phyloP scores from a whole-genome alignment of 2,888 invertebrate species.

The Coenonympha arcania region DNA sequence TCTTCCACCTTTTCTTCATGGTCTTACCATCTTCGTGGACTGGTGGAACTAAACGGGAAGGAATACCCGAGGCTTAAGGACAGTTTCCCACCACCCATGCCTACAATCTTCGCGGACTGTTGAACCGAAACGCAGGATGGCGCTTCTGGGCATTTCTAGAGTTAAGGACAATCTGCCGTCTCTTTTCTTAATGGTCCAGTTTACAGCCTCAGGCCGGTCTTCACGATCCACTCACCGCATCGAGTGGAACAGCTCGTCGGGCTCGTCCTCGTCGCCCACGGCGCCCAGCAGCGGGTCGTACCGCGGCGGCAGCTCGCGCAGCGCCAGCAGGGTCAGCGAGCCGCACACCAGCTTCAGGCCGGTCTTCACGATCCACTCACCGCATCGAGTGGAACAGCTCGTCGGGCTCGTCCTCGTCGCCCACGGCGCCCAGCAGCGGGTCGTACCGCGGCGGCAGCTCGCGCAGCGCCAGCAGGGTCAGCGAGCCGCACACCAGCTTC shows the following conservation, averaged over 20 bases:
- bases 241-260: constrained; percentile 35
- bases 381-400: constrained; percentile 35
- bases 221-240: constrained; percentile 69
- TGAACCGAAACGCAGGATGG: too few relatives aligned
- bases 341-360: constrained; percentile 91
- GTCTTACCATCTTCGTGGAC: too few relatives aligned
- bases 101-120: too few relatives aligned
- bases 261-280: constrained; percentile 33
- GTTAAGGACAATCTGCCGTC: too few relatives aligned
- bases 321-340: constrained; percentile 83
- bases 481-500: constrained; percentile 87
- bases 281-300: constrained; percentile 51
- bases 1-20: too few relatives aligned
- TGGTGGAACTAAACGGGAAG: too few relatives aligned
- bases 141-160: too few relatives aligned
- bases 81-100: too few relatives aligned
- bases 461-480: constrained; percentile 85
- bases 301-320: constrained; percentile 84
- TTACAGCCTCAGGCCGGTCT: constrained; percentile 91
- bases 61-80: too few relatives aligned
- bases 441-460: constrained; percentile 80
- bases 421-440: constrained; percentile 41
- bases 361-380: constrained; percentile 80
- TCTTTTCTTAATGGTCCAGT: too few relatives aligned
- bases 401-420: constrained; percentile 34